Base-by-base conservation (phyloP, 2,888 invertebrate species). In the Opisthograptis luteolata region DNA sequence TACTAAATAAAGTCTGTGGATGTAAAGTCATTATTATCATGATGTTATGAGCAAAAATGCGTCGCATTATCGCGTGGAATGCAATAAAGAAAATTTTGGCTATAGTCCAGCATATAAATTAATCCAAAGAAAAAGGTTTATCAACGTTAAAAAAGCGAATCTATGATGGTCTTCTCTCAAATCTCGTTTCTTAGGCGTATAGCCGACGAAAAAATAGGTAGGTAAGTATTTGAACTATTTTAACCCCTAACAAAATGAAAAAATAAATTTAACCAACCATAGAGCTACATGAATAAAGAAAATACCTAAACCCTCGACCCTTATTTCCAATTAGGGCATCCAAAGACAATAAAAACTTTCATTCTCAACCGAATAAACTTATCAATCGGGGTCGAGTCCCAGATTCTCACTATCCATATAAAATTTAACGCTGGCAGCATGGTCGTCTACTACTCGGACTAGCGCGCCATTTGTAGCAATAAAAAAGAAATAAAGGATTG, bases 401-500 rank as follows among this genome's bases (percentile, higher is more conserved):
- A 32, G 32, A 41, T 39, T 34, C 22, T 54, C 74, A 73, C 70
- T 68, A 71, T 68, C 71, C 66, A 82, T 84, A 79, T 74, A 87
- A 84, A 81, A 87, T 87, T 86, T 75, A 87, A 68, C 77, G 62
- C 71, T 73, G 79, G 80, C 79, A 65, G 70, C 64, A 58, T 60
- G 61, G 24, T 15, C 24, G 36, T 37, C 27, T n/a, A n/a, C n/a
- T n/a, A n/a, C n/a, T n/a, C n/a, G n/a, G n/a, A 60, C 68, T 55
- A 77, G 70, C 77, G 80, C 70, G 83, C 79, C 76, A 77, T 83
- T 80, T 73, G 79, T 76, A 71, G 76, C 77, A 76, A 84, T 84
- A 86, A 87, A 88, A 81, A 81, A 66, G 72, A 78, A 79, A 66
- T 73, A 84, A 85, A 82, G 84, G 84, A 85, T 87, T 87, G 86